Base-by-base conservation (phyloP, 1,140 invertebrate genomes). In the Eumaeus atala region DNA sequence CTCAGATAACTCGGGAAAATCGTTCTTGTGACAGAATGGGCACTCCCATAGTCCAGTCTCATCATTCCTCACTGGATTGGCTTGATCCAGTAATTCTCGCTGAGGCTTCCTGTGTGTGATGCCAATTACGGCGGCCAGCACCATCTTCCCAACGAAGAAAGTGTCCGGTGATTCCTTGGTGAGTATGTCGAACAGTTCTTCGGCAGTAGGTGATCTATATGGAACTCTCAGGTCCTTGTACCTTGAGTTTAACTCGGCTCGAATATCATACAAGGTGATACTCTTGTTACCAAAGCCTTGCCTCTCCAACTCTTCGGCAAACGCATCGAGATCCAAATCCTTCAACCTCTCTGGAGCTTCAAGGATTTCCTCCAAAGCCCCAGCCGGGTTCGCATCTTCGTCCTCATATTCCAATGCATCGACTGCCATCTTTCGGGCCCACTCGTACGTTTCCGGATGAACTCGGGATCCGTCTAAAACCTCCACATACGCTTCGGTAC, bases 371-470 rank as follows among this genome's bases (percentile, higher is more conserved):
- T 99, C 97, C 0, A 99, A 85, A 12, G 98, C 98, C 3, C 95
- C 95, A 0, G 97, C 96, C 0, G 98, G 97, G 89, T 99, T 98
- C 0, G 94, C 93, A 61, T 97, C 96, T 72, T 97, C 96, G 67
- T 98, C 97, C 67, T 99, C 98, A 66, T 99, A 98, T 66, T 99
- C 98, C 9, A 99, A 87, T 7, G 98, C 98, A 89, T 99, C 98
- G 0, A 99, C 97, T 3, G 98, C 98, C 98, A 99, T 99, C 89
- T 99, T 99, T 16, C 97, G 88, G 0, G 98, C 98, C 98, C 98
- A 99, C 80, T 99, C 98, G 70, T 99, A 99, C 0, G 97, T 97
- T 87, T 99, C 98, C 0, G 98, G 98, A 89, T 99, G 98, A 0
- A 99, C 97, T 61, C 98, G 90, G 0, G 98, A 98, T 0, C 97